These are phyloP conservation scores for Archips xylosteana DNA, from an alignment of 2,888 invertebrate species.

Conservation along the genomic window DNA sequence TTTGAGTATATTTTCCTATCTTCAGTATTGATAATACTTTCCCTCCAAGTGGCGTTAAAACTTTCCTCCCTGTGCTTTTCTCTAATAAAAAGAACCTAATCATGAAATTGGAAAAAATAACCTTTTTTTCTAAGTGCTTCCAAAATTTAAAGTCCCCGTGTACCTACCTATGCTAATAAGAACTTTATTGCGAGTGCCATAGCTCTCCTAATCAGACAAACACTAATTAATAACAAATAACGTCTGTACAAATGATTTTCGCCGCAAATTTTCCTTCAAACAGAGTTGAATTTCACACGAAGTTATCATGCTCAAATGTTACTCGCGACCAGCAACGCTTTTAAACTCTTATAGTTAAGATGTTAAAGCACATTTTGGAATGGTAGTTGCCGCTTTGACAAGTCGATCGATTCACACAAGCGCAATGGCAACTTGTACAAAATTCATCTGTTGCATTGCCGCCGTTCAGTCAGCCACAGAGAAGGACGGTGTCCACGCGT, in stretches of 20 bases:
- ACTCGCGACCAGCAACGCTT: not conserved
- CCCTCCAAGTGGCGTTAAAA: no score
- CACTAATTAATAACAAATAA: not conserved
- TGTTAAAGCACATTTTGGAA: slow-evolving; percentile 1
- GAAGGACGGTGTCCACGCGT: slow-evolving; percentile 61
- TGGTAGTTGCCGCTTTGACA: slow-evolving; percentile 50
- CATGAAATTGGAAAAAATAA: not conserved
- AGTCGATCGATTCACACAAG: slow-evolving; percentile 75
- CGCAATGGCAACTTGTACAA: slow-evolving; percentile 66
- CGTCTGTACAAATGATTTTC: not conserved
- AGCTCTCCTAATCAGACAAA: not conserved
- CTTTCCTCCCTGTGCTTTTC: no score
- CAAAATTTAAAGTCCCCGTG: not conserved
- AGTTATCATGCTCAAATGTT: not conserved
- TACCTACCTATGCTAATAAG: not conserved
- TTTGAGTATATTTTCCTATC: no score
- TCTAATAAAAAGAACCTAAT: no score
- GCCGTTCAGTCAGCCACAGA: slow-evolving; percentile 76
- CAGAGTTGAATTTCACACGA: not conserved
- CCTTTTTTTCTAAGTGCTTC: not conserved
- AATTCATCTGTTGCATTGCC: slow-evolving; percentile 76
- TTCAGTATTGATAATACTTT: no score
- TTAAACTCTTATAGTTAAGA: not conserved
- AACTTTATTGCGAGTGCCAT: not conserved
- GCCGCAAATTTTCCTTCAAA: not conserved